Percentiles rank a stretch among this genome's conserved stretches.
Conservation (phyloP, 2,888 invertebrate genomes). For the Nemotelus nigrinus region DNA sequence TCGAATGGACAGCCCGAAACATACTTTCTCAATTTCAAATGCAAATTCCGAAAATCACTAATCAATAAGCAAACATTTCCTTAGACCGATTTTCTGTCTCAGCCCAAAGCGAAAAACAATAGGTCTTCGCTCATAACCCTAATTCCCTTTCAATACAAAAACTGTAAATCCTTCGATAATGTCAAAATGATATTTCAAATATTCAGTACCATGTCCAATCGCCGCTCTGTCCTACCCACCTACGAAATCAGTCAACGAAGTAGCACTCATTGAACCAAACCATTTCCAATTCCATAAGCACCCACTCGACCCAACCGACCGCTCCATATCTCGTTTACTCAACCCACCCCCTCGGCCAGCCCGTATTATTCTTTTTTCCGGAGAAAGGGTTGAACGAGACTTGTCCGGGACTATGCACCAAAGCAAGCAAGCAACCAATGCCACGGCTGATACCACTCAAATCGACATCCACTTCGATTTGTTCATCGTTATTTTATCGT, state of each 20-base stretch:
- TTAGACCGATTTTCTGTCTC: background rate
- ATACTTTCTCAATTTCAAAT: no score
- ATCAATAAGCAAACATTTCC: conserved; percentile 22
- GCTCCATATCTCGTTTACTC: no score
- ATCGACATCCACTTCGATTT: conserved; percentile 41
- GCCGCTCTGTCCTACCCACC: conserved; percentile 9
- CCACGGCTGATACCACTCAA: background rate
- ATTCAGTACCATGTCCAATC: conserved; percentile 22
- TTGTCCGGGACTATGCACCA: background rate
- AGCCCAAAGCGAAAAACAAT: background rate
- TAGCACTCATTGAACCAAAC: conserved; percentile 17
- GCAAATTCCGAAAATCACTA: background rate
- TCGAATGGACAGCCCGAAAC: no score
- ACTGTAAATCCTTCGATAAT: conserved; percentile 15
- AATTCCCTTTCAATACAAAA: conserved; percentile 10
- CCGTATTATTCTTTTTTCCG: conserved; percentile 8
- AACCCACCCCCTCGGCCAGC: background rate
- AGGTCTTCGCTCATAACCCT: background rate
- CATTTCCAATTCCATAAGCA: conserved; percentile 3
- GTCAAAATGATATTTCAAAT: conserved; percentile 32
- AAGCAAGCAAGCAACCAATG: background rate
- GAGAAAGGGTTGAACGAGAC: background rate
- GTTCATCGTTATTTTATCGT: conserved; percentile 40
- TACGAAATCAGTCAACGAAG: conserved; percentile 4
- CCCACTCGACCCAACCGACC: background rate